Evolutionary conservation across 1,140 invertebrate species (phyloP), one percentile per base, ranked within the genome.

Genomic region (Eupeodes corollae): DNA sequence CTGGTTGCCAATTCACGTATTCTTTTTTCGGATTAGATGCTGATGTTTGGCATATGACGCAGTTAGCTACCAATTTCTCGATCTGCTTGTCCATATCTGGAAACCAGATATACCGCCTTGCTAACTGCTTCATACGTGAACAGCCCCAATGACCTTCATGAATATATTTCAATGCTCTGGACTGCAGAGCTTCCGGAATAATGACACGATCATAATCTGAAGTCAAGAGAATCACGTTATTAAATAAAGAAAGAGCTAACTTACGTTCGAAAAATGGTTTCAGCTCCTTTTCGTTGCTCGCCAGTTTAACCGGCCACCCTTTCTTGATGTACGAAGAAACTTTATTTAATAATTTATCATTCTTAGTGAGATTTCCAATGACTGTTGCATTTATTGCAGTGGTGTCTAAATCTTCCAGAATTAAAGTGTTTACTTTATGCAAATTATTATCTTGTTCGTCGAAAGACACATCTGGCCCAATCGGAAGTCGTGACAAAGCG

Each of bases 41-140:
- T 14, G 35, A 37, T n/a, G 15, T 37, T 37, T 16, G 13, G 35
- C 35, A 37, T 14, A 37, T 16, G 15, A 16, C 13, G 15, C 35
- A 37, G 10, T n/a, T 14, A 37, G 15, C 13, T n/a, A n/a, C 49
- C 9, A 47, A 15, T 15, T 45, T 46, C 34, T 61, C 48, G 21
- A 74, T 69, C 1, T 69, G 58, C 13, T 47, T 44, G 48, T 74
- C 64, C 1, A 75, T 57, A 10, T 51, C 47, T 30, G 63, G 61
- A 57, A 58, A 74, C 57, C 52, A 60, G 11, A 70, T 50, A 51
- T 70, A 61, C 21, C 31, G 47, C 38, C 63, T 19, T 6, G 69
- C 69, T 9, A 69, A 44, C 1, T 56, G 33, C 46, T 74, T 74
- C 61, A 69, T 74, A 41, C 55, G 55, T 9, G 54, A 52, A 12